phyloP scores from a whole-genome alignment of 2,888 invertebrate species.

The Eumacrocentrus americanus region DNA sequence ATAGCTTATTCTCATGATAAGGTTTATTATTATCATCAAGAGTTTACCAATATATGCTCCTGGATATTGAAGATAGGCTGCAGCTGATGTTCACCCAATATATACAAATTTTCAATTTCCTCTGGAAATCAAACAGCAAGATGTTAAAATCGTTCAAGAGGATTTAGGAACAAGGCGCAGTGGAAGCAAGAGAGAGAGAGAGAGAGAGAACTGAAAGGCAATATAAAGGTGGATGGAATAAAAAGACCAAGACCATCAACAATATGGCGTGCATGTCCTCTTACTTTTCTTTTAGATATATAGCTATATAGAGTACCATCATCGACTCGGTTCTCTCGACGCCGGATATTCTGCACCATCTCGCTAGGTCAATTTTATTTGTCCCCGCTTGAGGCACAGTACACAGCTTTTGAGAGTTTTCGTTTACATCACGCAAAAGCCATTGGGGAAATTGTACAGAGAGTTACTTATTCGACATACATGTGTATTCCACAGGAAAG shows the following conservation, averaged over 20 bases:
- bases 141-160: constrained; percentile 3
- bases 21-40: no score
- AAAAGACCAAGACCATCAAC: constrained; percentile 45
- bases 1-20: no score
- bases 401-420: constrained; percentile 25
- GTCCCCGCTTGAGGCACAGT: constrained; percentile 6
- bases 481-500: neutral
- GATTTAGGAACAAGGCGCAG: constrained; percentile 7
- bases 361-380: constrained; percentile 34
- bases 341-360: constrained; percentile 15
- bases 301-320: neutral
- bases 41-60: no score
- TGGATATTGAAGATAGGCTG: no score
- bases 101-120: constrained; percentile 21
- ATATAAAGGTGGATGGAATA: constrained; percentile 55
- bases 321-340: neutral
- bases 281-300: neutral
- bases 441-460: constrained; percentile 24
- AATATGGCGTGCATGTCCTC: constrained; percentile 32
- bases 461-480: neutral
- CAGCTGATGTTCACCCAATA: no score
- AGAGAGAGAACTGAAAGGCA: constrained; percentile 38
- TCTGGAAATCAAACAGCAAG: constrained; percentile 10
- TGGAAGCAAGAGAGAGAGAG: constrained; percentile 25
- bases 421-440: constrained; percentile 27